Conservation (phyloP, 2,888 invertebrate genomes). For the Rugalucina vietnamica region DNA sequence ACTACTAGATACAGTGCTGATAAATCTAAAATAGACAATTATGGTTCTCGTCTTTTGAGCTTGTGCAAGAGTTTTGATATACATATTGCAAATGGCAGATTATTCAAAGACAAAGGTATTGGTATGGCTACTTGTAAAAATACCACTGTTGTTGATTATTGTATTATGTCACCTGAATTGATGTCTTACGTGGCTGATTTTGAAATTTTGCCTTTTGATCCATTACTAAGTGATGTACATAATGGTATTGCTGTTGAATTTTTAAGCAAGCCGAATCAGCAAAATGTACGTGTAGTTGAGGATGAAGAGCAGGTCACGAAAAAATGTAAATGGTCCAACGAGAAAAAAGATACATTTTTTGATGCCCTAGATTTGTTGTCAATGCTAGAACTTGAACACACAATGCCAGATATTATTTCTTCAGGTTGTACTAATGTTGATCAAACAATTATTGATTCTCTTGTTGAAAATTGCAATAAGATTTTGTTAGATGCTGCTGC, state of each 20-base stretch:
- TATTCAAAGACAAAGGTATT: constrained; percentile 1
- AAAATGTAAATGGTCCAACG: constrained; percentile 6
- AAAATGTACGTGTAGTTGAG: neutral
- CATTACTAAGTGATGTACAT: neutral
- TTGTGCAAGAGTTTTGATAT: too few relatives aligned
- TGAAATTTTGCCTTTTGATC: constrained; percentile 7
- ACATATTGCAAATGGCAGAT: too few relatives aligned
- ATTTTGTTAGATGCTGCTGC: neutral
- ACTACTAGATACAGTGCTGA: too few relatives aligned
- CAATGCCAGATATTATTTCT: neutral
- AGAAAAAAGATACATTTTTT: neutral
- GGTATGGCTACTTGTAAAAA: neutral
- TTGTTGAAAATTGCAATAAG: neutral
- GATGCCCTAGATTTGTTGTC: neutral
- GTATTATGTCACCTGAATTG: neutral
- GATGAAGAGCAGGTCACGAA: neutral
- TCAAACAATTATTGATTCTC: neutral
- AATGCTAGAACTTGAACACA: constrained; percentile 1
- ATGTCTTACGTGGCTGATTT: neutral
- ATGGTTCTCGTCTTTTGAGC: too few relatives aligned
- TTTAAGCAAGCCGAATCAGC: neutral
- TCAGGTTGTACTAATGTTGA: neutral
- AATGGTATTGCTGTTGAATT: neutral
- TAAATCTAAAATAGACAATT: too few relatives aligned
- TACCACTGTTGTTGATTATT: constrained; percentile 2